These are phyloP conservation scores for Omphaloscelis lunosa DNA, from an alignment of 2,888 invertebrate genomes.

Conservation along the genomic window DNA sequence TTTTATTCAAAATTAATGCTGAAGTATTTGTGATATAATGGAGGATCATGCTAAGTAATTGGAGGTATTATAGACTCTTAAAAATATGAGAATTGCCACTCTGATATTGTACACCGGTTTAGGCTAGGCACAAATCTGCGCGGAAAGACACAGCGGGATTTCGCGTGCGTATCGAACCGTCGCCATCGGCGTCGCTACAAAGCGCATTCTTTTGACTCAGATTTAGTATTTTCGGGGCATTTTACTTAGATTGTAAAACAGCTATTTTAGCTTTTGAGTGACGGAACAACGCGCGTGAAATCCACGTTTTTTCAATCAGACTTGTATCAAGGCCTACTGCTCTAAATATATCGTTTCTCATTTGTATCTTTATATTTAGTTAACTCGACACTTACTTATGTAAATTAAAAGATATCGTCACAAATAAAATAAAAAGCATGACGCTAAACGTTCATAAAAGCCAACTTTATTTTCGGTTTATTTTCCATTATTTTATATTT, in stretches of 20 bases:
- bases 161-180: background rate
- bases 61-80: background rate
- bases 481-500: background rate
- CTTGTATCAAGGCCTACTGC: constrained; percentile 13
- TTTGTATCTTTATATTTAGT: background rate
- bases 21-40: background rate
- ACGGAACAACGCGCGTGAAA: background rate
- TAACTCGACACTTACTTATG: too few relatives aligned
- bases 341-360: background rate
- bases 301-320: background rate
- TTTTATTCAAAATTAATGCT: background rate
- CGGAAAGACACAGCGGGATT: too few relatives aligned
- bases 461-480: background rate
- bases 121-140: constrained; percentile 5
- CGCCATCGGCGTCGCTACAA: too few relatives aligned
- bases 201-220: background rate
- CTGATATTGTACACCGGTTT: constrained; percentile 6
- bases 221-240: background rate
- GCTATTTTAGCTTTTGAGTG: background rate
- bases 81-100: background rate
- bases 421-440: background rate
- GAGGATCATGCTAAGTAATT: background rate
- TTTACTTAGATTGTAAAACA: background rate
- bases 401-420: background rate
- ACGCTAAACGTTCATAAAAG: background rate